phyloP scores from a whole-genome alignment of 2,113 vertebrate genomes.

The Willisornis vidua region DNA sequence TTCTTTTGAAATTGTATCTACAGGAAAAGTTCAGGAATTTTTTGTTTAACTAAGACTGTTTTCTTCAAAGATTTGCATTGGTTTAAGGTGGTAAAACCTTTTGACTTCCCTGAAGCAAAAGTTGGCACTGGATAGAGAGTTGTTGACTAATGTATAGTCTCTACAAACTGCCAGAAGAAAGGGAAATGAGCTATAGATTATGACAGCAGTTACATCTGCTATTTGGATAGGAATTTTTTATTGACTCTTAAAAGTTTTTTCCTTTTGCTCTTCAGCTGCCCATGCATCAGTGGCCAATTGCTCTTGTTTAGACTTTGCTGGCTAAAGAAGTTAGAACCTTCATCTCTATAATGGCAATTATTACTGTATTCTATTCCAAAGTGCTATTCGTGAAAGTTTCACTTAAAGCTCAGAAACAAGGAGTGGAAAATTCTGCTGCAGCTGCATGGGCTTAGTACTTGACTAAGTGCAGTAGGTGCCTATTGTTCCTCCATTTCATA shows the following conservation, averaged over 20 bases:
- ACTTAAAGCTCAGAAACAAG: background rate
- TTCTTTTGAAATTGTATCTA: slow-evolving; percentile 17
- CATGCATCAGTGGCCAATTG: background rate
- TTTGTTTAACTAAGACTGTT: background rate
- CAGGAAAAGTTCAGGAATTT: background rate
- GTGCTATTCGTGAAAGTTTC: background rate
- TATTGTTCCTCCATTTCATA: background rate
- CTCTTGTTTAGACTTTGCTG: background rate
- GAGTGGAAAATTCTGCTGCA: background rate
- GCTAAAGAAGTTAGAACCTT: background rate
- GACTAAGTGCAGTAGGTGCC: background rate
- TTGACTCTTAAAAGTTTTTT: background rate
- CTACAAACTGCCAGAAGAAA: background rate
- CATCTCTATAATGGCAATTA: background rate
- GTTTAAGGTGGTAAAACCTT: background rate
- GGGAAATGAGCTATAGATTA: background rate
- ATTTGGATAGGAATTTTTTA: background rate
- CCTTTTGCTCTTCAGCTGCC: background rate
- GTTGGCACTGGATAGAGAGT: background rate
- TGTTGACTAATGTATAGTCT: background rate
- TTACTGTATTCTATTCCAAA: background rate
- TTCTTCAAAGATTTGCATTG: background rate
- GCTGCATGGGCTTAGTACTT: background rate
- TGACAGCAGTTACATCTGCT: background rate
- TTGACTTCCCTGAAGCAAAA: background rate